Base-by-base conservation (phyloP, 2,113 vertebrate genomes). In the Etia nguti region DNA sequence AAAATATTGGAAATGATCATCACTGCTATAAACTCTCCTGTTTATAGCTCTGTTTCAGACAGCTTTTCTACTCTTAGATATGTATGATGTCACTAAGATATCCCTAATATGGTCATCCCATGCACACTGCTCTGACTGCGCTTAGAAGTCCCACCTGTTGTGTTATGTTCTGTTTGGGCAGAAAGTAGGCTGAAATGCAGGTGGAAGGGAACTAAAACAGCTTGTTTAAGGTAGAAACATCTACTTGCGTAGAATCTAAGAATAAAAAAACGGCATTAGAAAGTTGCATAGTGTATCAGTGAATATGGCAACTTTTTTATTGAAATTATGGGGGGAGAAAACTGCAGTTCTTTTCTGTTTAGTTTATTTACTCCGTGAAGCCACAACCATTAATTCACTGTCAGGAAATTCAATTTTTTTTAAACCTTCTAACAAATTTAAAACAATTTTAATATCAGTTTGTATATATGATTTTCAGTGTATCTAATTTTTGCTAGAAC, bases 401-500 rank as follows among this genome's bases (percentile, higher is more conserved):
- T 65, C 60, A 36, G 60, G 18, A n/a, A 65, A 36, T 62, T 20
- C 29, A 11, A 18, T 12, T n/a, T 65, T 36, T 55, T 62, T 12
- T 34, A 6, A 65, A 65, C 18, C 31, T 65, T 12, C 10, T 36
- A 18, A 65, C 18, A 65, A 36, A 62, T 62, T 62, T n/a, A 36
- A 36, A 65, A 12, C 31, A 1, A 65, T 36, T 36, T 12, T 65
- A 65, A 3, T 65, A 65, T 65, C 60, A 65, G 60, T 65, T 65
- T 65, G 18, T 31, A 65, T n/a, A 7, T 4, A 36, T 10, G 0
- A 36, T 65, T 36, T 36, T 36, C 6, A 65, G 0, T n/a, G 10
- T 65, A 31, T 65, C 1, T 1, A 65, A 12, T 36, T 65, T 16
- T 36, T 65, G 60, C 0, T 1, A 5, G 60, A 65, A 65, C 29